Base-by-base conservation (phyloP, 2,888 invertebrate species). In the Phasia obesa region DNA sequence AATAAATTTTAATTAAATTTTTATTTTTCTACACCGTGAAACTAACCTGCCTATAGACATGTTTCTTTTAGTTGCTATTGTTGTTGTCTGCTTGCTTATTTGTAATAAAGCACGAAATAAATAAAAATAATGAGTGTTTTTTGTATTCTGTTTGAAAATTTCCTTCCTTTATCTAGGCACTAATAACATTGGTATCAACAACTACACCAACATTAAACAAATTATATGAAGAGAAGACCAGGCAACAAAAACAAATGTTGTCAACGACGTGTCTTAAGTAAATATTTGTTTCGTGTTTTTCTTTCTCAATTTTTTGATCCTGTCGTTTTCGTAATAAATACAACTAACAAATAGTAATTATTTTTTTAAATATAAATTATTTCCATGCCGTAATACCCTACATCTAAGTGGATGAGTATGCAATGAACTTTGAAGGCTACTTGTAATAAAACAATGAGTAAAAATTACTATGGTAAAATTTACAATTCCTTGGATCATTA, bases 271-370 rank as follows among this genome's bases (percentile, higher is more conserved):
- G 71, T 71, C 71, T 60, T 76, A n/a, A 60, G 65, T 71, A 76
- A 71, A 71, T 51, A 76, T 75, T 75, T 57, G 9, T 44, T 44
- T 21, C 49, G 7, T 55, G 2, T 51, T 65, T 71, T 65, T 15
- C 23, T 15, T 69, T 15, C 27, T 21, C 4, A 35, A 13, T 53
- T 55, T 27, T 49, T 57, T 73, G 60, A 70, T 70, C 31, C 53
- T 42, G 47, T 55, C 19, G 49, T 77, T 73, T 21, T 51, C 19
- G 49, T 42, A 57, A 55, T 23, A 55, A 70, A 69, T 51, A 44
- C 11, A 55, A 64, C 64, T 44, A 73, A 57, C n/a, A 67, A 51
- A 49, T 47, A 71, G 57, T 81, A 81, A 81, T 81, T 81, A 81
- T 81, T 76, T 57, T 81, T 76, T 44, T 69, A 62, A 57, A 55